phyloP scores from a whole-genome alignment of 2,888 invertebrate genomes.

The Brachycybe producta region DNA sequence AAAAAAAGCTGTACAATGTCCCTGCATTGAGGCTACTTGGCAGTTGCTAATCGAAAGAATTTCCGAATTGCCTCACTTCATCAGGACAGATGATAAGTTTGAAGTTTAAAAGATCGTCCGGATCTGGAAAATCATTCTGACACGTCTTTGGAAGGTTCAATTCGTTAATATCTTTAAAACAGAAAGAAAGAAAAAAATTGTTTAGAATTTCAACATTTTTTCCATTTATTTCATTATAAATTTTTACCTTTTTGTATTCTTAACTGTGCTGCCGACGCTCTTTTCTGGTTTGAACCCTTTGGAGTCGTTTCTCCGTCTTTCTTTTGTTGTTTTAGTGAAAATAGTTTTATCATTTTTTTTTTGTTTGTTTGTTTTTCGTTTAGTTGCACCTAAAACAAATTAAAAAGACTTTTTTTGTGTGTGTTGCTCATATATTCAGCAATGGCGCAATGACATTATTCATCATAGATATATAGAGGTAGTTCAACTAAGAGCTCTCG shows the following conservation, averaged over 20 bases:
- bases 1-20: too few species aligned
- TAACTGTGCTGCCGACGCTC: conserved; percentile 90
- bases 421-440: too few species aligned
- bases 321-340: conserved; percentile 95
- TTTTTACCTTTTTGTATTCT: conserved; percentile 89
- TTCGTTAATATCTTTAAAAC: conserved; percentile 82
- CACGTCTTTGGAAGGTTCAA: conserved; percentile 94
- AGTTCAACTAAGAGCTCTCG: too few species aligned
- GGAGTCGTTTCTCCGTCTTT: conserved; percentile 86
- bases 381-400: too few species aligned
- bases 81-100: conserved; percentile 93
- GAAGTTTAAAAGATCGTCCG: conserved; percentile 89
- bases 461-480: too few species aligned
- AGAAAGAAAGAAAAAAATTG: conserved; percentile 21
- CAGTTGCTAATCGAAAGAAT: too few species aligned
- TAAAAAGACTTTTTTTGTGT: too few species aligned
- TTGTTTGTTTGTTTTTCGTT: conserved; percentile 20
- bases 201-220: conserved; percentile 2
- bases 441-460: too few species aligned
- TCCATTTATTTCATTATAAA: too few species aligned
- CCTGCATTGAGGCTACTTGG: too few species aligned
- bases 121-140: conserved; percentile 88
- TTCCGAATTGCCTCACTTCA: too few species aligned
- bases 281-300: conserved; percentile 64
- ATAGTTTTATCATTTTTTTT: conserved; percentile 79